These are phyloP conservation scores for Poeciliopsis infans DNA, from an alignment of 2,797 vertebrate genomes.

Conservation along the genomic window DNA sequence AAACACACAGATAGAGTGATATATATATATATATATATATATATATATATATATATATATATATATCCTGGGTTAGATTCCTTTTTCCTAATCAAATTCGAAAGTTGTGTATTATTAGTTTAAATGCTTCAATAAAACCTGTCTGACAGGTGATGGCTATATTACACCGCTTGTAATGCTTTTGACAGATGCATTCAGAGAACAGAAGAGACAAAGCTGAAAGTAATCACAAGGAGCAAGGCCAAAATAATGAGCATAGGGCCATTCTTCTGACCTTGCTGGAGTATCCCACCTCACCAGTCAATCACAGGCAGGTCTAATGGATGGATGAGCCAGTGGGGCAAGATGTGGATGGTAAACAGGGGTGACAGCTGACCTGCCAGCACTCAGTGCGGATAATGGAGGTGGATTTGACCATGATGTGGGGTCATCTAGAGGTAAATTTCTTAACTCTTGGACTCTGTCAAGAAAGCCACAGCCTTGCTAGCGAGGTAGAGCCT, in stretches of 20 bases:
- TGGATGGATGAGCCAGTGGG: constrained; percentile 61
- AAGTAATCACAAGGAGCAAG: constrained; percentile 62
- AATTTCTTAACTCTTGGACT: constrained; percentile 57
- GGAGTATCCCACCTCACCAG: constrained; percentile 51
- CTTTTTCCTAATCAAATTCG: constrained; percentile 8
- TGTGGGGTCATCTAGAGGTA: constrained; percentile 66
- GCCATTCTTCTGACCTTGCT: constrained; percentile 67
- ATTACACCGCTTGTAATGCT: constrained; percentile 43
- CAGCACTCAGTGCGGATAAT: constrained; percentile 56
- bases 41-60: no score
- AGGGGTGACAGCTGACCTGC: constrained; percentile 70
- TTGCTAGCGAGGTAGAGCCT: constrained; percentile 39
- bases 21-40: no score
- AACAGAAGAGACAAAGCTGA: constrained; percentile 28
- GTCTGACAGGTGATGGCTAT: constrained; percentile 42
- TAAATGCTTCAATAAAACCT: constrained; percentile 59
- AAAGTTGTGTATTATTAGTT: constrained; percentile 33
- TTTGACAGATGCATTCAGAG: constrained; percentile 56
- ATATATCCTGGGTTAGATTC: neutral
- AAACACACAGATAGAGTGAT: no score
- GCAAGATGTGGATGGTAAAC: constrained; percentile 58
- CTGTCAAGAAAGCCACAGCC: constrained; percentile 38
- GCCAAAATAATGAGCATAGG: constrained; percentile 64
- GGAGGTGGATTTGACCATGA: constrained; percentile 53
- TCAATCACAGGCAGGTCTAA: constrained; percentile 51